Evolutionary conservation across 2,113 vertebrate species (phyloP).

Genomic region (Engraulis encrasicolus): DNA sequence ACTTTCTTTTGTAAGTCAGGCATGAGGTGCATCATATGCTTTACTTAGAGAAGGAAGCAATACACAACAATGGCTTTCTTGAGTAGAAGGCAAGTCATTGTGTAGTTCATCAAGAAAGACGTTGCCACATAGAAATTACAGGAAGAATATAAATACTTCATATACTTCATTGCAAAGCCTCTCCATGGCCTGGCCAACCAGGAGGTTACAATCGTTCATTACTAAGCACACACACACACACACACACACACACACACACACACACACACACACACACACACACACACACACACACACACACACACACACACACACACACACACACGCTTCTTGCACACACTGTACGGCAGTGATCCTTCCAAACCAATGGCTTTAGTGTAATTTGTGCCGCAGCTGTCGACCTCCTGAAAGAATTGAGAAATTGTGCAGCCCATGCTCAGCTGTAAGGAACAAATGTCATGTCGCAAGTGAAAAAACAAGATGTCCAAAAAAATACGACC

Average conservation of each 20-base stretch:
- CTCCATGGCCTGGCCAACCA: neutral
- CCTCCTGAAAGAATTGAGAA: slow-evolving; percentile 86
- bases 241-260: neutral
- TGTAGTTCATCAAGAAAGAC: neutral
- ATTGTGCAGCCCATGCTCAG: slow-evolving; percentile 87
- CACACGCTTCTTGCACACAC: slow-evolving; percentile 62
- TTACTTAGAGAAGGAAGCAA: neutral
- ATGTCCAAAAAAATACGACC: slow-evolving; percentile 61
- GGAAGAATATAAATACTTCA: neutral
- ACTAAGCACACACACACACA: slow-evolving; percentile 28
- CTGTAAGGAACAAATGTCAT: slow-evolving; percentile 88
- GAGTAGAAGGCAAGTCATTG: neutral
- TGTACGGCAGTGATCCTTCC: slow-evolving; percentile 82
- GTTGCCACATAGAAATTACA: neutral
- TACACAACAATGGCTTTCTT: neutral
- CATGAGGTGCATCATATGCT: neutral
- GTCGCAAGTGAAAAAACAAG: slow-evolving; percentile 83
- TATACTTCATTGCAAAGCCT: slow-evolving; percentile 48
- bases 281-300: neutral
- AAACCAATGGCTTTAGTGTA: slow-evolving; percentile 85
- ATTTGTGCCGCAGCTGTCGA: slow-evolving; percentile 89
- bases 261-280: neutral
- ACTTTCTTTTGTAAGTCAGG: neutral
- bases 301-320: slow-evolving; percentile 65
- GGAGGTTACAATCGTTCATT: slow-evolving; percentile 59